These are phyloP conservation scores for Drosophila athabasca DNA, from an alignment of 1,140 invertebrate species.

Conservation along the genomic window DNA sequence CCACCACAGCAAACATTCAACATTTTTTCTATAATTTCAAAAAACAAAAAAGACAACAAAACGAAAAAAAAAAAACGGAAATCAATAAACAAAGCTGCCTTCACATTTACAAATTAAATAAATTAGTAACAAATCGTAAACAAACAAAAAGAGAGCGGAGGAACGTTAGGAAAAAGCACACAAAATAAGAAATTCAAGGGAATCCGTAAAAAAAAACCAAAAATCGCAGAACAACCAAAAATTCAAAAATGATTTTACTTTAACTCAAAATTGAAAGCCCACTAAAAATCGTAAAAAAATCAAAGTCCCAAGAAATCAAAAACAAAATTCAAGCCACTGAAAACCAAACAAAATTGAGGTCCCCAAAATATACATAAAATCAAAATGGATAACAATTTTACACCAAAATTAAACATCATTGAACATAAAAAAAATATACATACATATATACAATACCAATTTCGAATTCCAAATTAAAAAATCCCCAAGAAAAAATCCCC, in stretches of 20 bases:
- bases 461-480: conserved; percentile 7
- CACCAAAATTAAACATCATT: conserved; percentile 5
- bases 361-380: neutral
- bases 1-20: conserved; percentile 42
- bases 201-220: conserved; percentile 30
- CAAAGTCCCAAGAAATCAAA: conserved; percentile 24
- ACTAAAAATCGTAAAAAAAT: conserved; percentile 20
- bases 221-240: conserved; percentile 48
- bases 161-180: conserved; percentile 76
- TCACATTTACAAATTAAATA: conserved; percentile 83
- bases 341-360: neutral
- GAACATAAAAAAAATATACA: conserved; percentile 19
- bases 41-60: conserved; percentile 73
- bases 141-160: conserved; percentile 39
- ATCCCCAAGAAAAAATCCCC: conserved; percentile 11
- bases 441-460: conserved; percentile 6
- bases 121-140: conserved; percentile 59
- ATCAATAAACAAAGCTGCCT: conserved; percentile 84
- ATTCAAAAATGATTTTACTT: conserved; percentile 12
- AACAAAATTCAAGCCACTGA: neutral
- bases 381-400: conserved; percentile 3
- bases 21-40: conserved; percentile 50
- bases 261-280: conserved; percentile 18
- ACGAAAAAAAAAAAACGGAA: conserved; percentile 72
- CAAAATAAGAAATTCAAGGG: conserved; percentile 77